Evolutionary conservation across 1,140 invertebrate genomes (phyloP), one percentile per base, ranked within the genome.

Genomic region (Apis mellifera): DNA sequence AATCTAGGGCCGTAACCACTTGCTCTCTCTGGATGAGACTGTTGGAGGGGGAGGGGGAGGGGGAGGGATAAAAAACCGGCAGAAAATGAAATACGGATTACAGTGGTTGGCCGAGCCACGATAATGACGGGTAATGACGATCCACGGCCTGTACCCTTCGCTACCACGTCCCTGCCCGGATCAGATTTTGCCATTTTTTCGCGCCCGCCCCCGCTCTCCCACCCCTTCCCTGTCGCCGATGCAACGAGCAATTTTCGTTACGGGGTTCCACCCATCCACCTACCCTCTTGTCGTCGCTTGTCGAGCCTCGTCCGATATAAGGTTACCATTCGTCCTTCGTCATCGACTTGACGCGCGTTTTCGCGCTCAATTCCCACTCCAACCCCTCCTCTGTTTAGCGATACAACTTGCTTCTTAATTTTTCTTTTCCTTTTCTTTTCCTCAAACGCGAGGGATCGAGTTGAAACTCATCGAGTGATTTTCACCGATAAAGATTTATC

Each of bases 21-120:
- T 89, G 84, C 32, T 32, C 32, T 32, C 55, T 15, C n/a, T 32
- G 71, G 71, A 26, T 19, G 23, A 55, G 70, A 48, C 23, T 19
- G 52, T 42, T 42, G 9, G 50, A 74, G 86, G 73, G 81, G 62
- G 15, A 9, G 59, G 17, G 42, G 9, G 23, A 8, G 26, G 9
- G 48, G 19, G 66, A 74, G 70, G 76, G 71, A 86, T 64, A 89
- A 91, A 91, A 91, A 92, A 90, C 89, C 76, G 79, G 71, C 78
- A 89, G 90, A 91, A 91, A 92, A 92, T 92, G 90, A 92, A 92
- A 90, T 91, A 91, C 87, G 90, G 90, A 92, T 92, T 91, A 92
- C 90, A 91, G 92, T 92, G 92, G 87, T 92, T 92, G 87, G 86
- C 84, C 82, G 88, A 87, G 83, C 84, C 82, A 85, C 71, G 84